Evolutionary conservation across 2,888 invertebrate genomes (phyloP).

Genomic region (Hedya salicella): DNA sequence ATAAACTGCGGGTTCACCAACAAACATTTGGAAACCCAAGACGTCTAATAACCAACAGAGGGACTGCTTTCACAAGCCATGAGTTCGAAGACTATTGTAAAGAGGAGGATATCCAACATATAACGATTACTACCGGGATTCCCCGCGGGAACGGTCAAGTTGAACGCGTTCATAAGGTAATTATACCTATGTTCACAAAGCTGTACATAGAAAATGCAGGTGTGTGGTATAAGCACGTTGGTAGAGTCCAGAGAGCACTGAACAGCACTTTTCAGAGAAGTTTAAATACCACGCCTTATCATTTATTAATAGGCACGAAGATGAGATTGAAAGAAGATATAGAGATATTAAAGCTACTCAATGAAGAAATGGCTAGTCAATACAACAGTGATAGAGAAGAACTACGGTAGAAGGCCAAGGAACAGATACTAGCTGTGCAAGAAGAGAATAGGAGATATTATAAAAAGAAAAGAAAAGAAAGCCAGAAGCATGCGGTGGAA

Average conservation of each 20-base stretch:
- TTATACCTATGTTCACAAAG: conserved; percentile 43
- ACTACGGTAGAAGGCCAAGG: not conserved
- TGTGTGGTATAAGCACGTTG: conserved; percentile 12
- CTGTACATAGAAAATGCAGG: conserved; percentile 35
- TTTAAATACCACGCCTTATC: conserved; percentile 46
- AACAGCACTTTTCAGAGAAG: conserved; percentile 46
- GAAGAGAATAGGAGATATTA: not conserved
- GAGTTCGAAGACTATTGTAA: conserved; percentile 59
- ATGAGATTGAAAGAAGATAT: conserved; percentile 45
- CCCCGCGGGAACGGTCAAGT: conserved; percentile 62
- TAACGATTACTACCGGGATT: conserved; percentile 53
- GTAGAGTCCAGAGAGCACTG: not conserved
- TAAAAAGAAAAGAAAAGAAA: not conserved
- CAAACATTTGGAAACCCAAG: conserved; percentile 59
- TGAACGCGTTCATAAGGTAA: conserved; percentile 29
- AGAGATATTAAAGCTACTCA: conserved; percentile 8
- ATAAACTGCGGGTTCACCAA: conserved; percentile 51
- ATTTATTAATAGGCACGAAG: conserved; percentile 45
- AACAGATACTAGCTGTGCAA: not conserved
- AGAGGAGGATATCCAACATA: conserved; percentile 56
- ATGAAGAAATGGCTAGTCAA: not conserved
- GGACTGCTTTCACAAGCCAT: conserved; percentile 59
- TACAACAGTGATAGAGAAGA: not conserved
- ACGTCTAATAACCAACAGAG: conserved; percentile 58
- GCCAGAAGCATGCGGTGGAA: too few relatives aligned